Base-by-base conservation (phyloP, 1,140 invertebrate genomes). In the Leptopilina clavipes region DNA sequence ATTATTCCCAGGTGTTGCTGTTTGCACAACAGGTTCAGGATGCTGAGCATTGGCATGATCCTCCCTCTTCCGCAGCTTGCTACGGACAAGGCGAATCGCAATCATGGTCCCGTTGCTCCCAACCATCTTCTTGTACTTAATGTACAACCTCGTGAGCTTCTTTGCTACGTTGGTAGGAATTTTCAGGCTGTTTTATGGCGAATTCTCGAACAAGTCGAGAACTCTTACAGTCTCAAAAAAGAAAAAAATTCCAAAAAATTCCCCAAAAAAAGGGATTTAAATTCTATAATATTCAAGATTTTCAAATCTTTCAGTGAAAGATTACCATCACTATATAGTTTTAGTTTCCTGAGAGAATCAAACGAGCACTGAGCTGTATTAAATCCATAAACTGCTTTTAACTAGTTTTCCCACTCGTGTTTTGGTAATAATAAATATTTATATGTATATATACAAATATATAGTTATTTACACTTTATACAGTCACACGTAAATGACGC, bases 41-140 rank as follows among this genome's bases (percentile, higher is more conserved):
- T 93, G 93, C 72, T 93, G 92, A 75, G 92, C 91, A 82, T 93
- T 92, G 77, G 92, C 92, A 86, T 93, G 93, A 84, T 96, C 95
- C 90, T 96, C 95, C 76, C 95, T 92, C 91, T 96, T 96, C 84
- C 94, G 93, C 90, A 96, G 92, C 91, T 96, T 96, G 90, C 95
- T 96, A 93, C 95, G 94, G 90, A 96, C 95, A 93, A 96, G 94
- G 91, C 95, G 95, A 86, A 96, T 94, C 84, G 95, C 94, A 90
- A 95, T 94, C 93, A 96, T 93, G 87, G 94, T 95, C 87, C 94
- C 94, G 91, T 95, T 95, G 90, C 92, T 94, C 88, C 94, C 94
- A 85, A 95, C 94, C 94, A 95, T 95, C 82, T 91, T 91, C 80
- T 89, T 89, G 86, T 90, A 87, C 81, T 86, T 88, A 80, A 79